Conservation (phyloP, 2,797 vertebrate species). For the Esox masquinongy region DNA sequence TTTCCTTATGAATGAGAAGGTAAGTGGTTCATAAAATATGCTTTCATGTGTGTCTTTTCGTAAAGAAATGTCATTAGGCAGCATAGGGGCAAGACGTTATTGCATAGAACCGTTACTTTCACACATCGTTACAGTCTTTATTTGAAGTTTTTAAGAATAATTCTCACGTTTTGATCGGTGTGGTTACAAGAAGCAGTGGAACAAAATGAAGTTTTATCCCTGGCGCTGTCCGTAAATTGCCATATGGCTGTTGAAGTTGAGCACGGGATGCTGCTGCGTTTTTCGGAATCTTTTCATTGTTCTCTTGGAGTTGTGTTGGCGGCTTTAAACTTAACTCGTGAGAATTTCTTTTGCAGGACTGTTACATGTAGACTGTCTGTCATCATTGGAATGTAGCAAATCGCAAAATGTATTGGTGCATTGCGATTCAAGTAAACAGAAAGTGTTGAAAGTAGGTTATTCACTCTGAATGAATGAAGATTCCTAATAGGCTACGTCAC, state of each 20-base stretch:
- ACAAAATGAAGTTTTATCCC: background rate
- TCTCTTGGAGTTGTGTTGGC: background rate
- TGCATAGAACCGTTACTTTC: background rate
- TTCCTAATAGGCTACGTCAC: background rate
- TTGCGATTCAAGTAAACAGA: background rate
- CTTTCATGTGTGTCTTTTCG: background rate
- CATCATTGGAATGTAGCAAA: background rate
- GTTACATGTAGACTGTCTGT: background rate
- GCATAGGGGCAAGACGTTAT: background rate
- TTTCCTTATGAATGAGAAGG: constrained; percentile 13
- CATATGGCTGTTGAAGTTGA: background rate
- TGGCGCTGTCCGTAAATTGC: background rate
- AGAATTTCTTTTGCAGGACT: background rate
- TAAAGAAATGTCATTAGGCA: background rate
- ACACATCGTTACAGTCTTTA: background rate
- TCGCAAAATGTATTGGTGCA: background rate
- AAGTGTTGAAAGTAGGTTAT: background rate
- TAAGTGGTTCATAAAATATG: constrained; percentile 6
- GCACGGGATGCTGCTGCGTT: background rate
- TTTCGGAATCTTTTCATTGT: background rate
- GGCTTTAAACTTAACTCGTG: background rate
- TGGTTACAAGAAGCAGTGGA: background rate
- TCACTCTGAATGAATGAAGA: background rate
- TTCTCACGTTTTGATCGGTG: background rate
- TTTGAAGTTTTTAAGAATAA: background rate